Evolutionary conservation across 2,113 vertebrate genomes (phyloP).

Genomic region (Corydoras maculifer): DNA sequence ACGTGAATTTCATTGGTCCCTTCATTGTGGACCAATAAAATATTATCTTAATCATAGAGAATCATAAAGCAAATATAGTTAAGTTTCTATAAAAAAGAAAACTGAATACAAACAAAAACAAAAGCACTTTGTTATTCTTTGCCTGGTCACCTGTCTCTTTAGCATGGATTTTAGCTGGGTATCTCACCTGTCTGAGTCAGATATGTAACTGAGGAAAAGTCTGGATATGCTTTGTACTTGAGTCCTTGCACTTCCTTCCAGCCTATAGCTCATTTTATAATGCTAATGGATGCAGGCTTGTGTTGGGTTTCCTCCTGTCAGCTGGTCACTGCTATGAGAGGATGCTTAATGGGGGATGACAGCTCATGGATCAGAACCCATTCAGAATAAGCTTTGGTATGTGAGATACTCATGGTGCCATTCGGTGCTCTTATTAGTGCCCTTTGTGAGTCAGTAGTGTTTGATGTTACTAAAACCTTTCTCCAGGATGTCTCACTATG

Average conservation of each 20-base stretch:
- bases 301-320: slow-evolving; percentile 78
- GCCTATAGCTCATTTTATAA: slow-evolving; percentile 86
- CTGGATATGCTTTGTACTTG: slow-evolving; percentile 71
- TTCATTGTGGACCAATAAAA: no score
- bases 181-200: slow-evolving; percentile 36
- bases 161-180: slow-evolving; percentile 1
- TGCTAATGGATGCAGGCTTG: slow-evolving; percentile 78
- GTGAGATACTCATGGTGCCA: slow-evolving; percentile 72
- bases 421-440: slow-evolving; percentile 72
- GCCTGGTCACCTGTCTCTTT: not conserved
- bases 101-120: not conserved
- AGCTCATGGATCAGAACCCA: slow-evolving; percentile 78
- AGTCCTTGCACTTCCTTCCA: slow-evolving; percentile 74
- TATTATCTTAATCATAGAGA: not conserved
- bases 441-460: slow-evolving; percentile 71
- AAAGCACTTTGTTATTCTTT: not conserved
- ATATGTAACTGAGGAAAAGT: slow-evolving; percentile 35
- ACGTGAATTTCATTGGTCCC: no score
- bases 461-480: slow-evolving; percentile 64
- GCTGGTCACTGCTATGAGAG: slow-evolving; percentile 75
- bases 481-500: slow-evolving; percentile 62
- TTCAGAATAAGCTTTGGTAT: slow-evolving; percentile 78
- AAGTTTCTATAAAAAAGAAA: no score
- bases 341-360: slow-evolving; percentile 80
- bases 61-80: not conserved